Percentiles rank a stretch among this genome's conserved stretches.
Conservation (phyloP, 2,888 invertebrate species). For the Drosophila melanosoma region DNA sequence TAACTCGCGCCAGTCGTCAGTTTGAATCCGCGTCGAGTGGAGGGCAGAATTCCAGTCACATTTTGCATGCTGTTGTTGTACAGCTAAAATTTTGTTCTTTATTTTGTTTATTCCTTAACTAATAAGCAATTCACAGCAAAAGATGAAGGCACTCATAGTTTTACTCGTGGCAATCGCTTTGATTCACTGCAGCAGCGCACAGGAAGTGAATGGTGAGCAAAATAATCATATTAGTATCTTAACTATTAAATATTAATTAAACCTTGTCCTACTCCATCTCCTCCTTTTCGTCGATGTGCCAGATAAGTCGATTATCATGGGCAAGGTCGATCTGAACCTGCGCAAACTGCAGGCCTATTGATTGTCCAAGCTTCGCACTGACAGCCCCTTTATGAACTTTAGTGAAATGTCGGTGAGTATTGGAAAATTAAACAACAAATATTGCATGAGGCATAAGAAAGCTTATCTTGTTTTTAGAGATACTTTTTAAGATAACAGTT, state of each 20-base stretch:
- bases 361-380: conserved; percentile 91
- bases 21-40: conserved; percentile 51
- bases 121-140: conserved; percentile 55
- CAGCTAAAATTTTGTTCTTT: not conserved
- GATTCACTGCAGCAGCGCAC: conserved; percentile 19
- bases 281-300: conserved; percentile 86
- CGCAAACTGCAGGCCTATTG: conserved; percentile 90
- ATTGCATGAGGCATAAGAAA: not conserved
- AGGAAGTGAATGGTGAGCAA: conserved; percentile 61
- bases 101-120: conserved; percentile 28
- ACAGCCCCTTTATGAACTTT: conserved; percentile 89
- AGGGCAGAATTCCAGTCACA: conserved; percentile 21
- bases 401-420: conserved; percentile 89
- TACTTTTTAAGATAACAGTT: not conserved
- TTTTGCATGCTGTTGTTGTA: conserved; percentile 20
- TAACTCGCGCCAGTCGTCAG: conserved; percentile 65
- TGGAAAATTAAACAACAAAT: not conserved
- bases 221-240: not conserved
- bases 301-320: conserved; percentile 90
- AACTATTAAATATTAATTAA: conserved; percentile 16
- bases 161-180: conserved; percentile 46
- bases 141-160: conserved; percentile 65
- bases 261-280: conserved; percentile 35
- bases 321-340: conserved; percentile 89
- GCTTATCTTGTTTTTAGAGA: not conserved